Percentiles rank a stretch among this genome's conserved stretches.
Evolutionary conservation across 2,888 invertebrate species (phyloP).

Genomic region (Esperia sulphurella): DNA sequence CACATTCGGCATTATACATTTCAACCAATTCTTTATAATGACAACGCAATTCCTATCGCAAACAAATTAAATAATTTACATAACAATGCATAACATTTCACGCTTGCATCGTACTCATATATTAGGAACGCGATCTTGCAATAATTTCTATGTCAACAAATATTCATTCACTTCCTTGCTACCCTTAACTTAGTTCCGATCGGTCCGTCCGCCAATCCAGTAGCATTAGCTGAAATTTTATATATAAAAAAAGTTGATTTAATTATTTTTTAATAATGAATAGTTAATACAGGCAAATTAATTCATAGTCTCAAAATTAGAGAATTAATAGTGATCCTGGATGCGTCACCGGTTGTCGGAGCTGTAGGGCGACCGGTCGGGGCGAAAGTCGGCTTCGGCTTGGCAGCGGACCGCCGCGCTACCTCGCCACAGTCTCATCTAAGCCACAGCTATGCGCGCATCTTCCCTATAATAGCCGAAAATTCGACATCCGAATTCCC

Average conservation of each 20-base stretch:
- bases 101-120: constrained; percentile 24
- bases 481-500: constrained; percentile 55
- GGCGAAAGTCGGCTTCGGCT: constrained; percentile 73
- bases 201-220: constrained; percentile 18
- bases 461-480: constrained; percentile 76
- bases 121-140: constrained; percentile 32
- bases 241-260: constrained; percentile 1
- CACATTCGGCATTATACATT: neutral
- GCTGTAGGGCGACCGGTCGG: constrained; percentile 77
- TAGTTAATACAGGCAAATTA: constrained; percentile 23
- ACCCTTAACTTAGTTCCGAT: constrained; percentile 32
- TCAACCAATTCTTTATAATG: constrained; percentile 33
- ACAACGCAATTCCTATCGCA: constrained; percentile 34
- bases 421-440: constrained; percentile 76
- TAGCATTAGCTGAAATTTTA: neutral
- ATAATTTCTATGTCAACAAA: constrained; percentile 42
- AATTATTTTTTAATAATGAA: constrained; percentile 12
- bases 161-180: constrained; percentile 34
- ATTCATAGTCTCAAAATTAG: constrained; percentile 51
- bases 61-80: constrained; percentile 24
- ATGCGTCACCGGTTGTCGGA: constrained; percentile 68
- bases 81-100: constrained; percentile 32
- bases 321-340: constrained; percentile 66
- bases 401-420: constrained; percentile 65
- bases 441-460: constrained; percentile 77